A percentile compares a stretch with the other conserved stretches of the same genome.
phyloP scores from a whole-genome alignment of 2,888 invertebrate genomes.

The Empis stercorea region DNA sequence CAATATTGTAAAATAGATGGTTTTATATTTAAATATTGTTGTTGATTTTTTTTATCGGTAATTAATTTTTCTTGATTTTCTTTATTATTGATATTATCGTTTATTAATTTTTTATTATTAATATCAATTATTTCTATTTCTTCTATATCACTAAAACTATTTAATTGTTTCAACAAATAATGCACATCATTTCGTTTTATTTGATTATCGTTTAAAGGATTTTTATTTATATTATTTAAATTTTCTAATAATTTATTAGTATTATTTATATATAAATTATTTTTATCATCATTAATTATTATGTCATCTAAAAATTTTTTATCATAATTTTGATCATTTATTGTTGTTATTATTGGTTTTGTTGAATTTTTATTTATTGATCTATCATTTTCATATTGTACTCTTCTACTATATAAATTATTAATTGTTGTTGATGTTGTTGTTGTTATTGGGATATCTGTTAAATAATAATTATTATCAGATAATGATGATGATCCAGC shows the following conservation, averaged over 20 bases:
- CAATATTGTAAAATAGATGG: neutral
- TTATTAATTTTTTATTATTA: slow-evolving; percentile 16
- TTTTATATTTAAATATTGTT: slow-evolving; percentile 8
- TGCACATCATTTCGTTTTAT: slow-evolving; percentile 38
- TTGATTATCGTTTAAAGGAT: slow-evolving; percentile 30
- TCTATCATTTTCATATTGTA: no score
- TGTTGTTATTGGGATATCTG: slow-evolving; percentile 15
- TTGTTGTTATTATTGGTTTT: slow-evolving; percentile 1
- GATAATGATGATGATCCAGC: slow-evolving; percentile 8
- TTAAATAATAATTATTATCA: slow-evolving; percentile 17
- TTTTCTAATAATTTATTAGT: slow-evolving; percentile 5
- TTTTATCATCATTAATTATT: neutral
- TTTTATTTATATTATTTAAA: slow-evolving; percentile 9
- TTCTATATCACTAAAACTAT: slow-evolving; percentile 39
- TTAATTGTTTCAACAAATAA: slow-evolving; percentile 39
- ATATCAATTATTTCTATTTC: slow-evolving; percentile 39
- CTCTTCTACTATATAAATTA: no score
- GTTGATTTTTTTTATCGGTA: slow-evolving; percentile 15
- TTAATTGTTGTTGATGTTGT: slow-evolving; percentile 11
- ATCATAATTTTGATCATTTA: neutral
- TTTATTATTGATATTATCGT: slow-evolving; percentile 10
- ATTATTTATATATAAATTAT: neutral
- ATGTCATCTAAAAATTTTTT: neutral
- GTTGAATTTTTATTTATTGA: slow-evolving; percentile 1
- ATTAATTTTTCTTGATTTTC: slow-evolving; percentile 26